Conservation (phyloP, 2,888 invertebrate genomes). For the Andrena praecox region DNA sequence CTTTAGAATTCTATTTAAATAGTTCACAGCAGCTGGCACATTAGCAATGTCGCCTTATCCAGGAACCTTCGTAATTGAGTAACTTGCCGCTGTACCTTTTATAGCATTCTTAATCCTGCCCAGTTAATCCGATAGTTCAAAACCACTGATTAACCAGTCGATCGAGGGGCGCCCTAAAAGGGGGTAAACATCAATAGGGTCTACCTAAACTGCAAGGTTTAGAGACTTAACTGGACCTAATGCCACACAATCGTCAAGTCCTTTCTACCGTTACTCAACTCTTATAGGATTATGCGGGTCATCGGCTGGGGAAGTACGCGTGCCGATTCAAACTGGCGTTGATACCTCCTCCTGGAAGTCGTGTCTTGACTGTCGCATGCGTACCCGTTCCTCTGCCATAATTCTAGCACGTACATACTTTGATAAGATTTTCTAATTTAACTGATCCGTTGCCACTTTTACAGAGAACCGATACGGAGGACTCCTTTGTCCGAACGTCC, state of each 20-base stretch:
- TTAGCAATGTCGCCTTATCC: background rate
- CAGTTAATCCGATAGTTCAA: background rate
- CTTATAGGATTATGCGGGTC: conserved; percentile 54
- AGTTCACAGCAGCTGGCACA: background rate
- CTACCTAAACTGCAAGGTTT: background rate
- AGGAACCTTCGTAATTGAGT: background rate
- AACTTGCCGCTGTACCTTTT: background rate
- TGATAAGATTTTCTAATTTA: background rate
- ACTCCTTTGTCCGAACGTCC: background rate
- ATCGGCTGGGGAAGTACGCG: conserved; percentile 61
- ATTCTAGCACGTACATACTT: background rate
- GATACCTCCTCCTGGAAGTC: conserved; percentile 30
- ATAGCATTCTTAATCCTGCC: background rate
- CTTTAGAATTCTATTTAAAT: too few relatives aligned
- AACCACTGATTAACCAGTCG: conserved; percentile 8
- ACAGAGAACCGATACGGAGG: background rate
- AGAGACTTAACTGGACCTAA: conserved; percentile 3
- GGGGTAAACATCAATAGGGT: conserved; percentile 15
- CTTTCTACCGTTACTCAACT: conserved; percentile 46
- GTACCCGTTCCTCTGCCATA: background rate
- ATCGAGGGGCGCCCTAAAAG: background rate
- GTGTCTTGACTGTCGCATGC: background rate
- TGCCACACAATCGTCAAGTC: conserved; percentile 3
- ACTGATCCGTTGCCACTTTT: background rate
- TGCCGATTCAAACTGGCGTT: conserved; percentile 37